Evolutionary conservation across 2,113 vertebrate species (phyloP), one percentile per base, ranked within the genome.

Genomic region (Prunella fulvescens): DNA sequence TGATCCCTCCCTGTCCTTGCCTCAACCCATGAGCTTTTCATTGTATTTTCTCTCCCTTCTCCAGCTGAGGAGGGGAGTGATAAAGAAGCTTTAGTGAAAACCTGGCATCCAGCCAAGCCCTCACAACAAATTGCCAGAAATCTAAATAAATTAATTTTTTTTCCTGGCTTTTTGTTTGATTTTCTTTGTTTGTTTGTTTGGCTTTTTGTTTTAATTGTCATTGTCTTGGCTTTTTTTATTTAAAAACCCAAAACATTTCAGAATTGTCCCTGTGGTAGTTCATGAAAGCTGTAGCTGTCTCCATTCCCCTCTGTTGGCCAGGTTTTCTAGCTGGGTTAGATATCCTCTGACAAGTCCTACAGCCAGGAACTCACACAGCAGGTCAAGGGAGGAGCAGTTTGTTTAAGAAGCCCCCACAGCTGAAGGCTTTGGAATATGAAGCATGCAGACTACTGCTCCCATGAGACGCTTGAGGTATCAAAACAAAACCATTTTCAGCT

Each of bases 381-480:
- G 65, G 71, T 95, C 95, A 90, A 95, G 92, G 95, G 92, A 96
- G 95, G 80, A 94, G 72, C 88, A 74, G 88, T 88, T 94, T 92
- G 76, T 90, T 88, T 92, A 92, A 88, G 90, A 94, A 96, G 72
- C 72, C 57, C 88, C 70, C 67, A 78, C 88, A 83, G 70, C 60
- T 67, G 62, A 95, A 80, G 60, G 70, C 35, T 93, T 81, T 90
- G 82, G 71, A 92, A 76, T 28, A 93, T 37, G 39, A 96, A 79
- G 74, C 62, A 82, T 64, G 67, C 82, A 95, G 93, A 67, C 86
- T 96, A 95, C 82, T 93, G 90, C 80, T 96, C 95, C 91, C 93
- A 14, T 33, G 93, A 90, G 95, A 80, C 0, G 0, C 67, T 24
- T 60, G 90, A 94, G 79, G 71, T 92, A 93, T 81, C 90, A 96